phyloP scores from a whole-genome alignment of 2,888 invertebrate genomes.

The Ectropis crepuscularia region DNA sequence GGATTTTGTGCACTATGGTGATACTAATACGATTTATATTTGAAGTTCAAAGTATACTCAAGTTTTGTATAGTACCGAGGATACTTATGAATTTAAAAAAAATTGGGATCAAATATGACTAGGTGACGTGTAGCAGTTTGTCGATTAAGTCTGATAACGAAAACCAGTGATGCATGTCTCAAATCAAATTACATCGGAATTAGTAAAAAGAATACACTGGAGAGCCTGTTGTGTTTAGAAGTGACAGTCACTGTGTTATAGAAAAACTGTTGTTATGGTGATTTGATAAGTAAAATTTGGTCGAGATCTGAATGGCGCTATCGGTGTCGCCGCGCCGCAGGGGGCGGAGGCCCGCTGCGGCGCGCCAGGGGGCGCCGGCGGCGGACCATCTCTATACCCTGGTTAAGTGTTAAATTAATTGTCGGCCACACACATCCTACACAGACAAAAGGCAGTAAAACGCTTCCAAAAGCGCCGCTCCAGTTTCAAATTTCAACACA shows the following conservation, averaged over 20 bases:
- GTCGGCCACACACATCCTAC: constrained; percentile 52
- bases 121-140: too few relatives aligned
- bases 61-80: too few relatives aligned
- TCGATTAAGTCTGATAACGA: constrained; percentile 13
- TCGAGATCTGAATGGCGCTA: constrained; percentile 65
- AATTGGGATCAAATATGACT: too few relatives aligned
- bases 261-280: constrained; percentile 57
- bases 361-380: constrained; percentile 49
- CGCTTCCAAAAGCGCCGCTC: constrained; percentile 43
- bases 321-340: constrained; percentile 63
- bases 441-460: constrained; percentile 32
- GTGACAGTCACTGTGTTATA: constrained; percentile 59
- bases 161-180: constrained; percentile 28
- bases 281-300: constrained; percentile 62
- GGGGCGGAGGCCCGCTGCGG: constrained; percentile 60
- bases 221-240: constrained; percentile 40
- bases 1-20: too few relatives aligned
- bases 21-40: too few relatives aligned
- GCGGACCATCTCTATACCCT: constrained; percentile 51
- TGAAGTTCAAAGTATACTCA: too few relatives aligned
- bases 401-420: constrained; percentile 76
- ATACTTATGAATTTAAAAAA: too few relatives aligned
- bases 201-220: constrained; percentile 15
- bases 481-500: constrained; percentile 54
- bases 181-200: neutral